Evolutionary conservation across 2,888 invertebrate genomes (phyloP), one percentile per base, ranked within the genome.

Genomic region (Meghimatium bilineatum): DNA sequence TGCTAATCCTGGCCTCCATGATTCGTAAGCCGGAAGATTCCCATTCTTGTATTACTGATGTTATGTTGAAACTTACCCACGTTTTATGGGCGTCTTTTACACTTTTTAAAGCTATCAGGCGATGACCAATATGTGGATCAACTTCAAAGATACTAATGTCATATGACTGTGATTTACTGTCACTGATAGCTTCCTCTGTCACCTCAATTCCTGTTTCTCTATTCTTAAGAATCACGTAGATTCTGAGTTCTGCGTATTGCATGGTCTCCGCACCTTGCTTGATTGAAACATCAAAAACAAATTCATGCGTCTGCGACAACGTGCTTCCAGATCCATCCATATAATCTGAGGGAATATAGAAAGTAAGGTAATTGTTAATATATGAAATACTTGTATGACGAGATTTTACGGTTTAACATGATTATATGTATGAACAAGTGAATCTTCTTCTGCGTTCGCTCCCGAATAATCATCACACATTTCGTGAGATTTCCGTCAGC

Each of bases 1-100:
- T 23, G 8, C 17, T 26, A 23, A 63, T 44, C 14, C 14, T n/a
- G 8, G 52, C 49, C 49, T 82, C 82, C 23, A 82, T 23, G 17
- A 34, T 34, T 66, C n/a, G 23, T 20, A 29, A 44, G 2, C 52
- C 52, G 14, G 75, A 67, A 36, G 32, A 26, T 26, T 6, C 1
- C 82, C 82, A 76, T 6, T 20, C 0, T 29, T 63, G 32, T 8
- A 75, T 52, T 17, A 34, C 23, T 66, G 82, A 66, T 6, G 82
- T 82, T 34, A 82, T 32, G 14, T 82, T 75, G 23, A 82, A 49
- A 49, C 82, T 75, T 17, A 60, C 23, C 82, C 82, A 82, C 1
- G 32, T 44, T 17, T 32, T 63, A 23, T 82, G 34, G n/a, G 49
- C 49, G 32, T 49, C 67, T 29, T n/a, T 49, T 2, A 76, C 23